Base-by-base conservation (phyloP, 2,888 invertebrate genomes). In the Sarcophaga carnaria region DNA sequence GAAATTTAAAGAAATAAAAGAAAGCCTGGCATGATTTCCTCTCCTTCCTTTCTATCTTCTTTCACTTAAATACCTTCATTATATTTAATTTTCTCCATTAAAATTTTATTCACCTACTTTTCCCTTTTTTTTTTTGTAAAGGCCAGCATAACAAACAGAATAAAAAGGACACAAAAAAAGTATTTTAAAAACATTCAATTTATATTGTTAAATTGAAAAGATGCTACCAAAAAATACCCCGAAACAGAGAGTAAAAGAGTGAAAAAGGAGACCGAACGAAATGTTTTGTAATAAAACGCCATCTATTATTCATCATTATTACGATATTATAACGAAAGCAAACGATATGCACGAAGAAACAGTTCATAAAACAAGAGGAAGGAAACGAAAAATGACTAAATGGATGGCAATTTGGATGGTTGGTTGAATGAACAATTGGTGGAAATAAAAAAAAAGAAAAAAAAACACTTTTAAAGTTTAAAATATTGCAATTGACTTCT, bases 211-310 rank as follows among this genome's bases (percentile, higher is more conserved):
- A 54, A 54, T 54, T 54, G 17, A 54, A 17, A 49, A 49, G 14
- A 49, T 14, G 49, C 12, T 4, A 14, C 14, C 49, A 49, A 49
- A 49, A 49, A 49, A 49, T 22, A 22, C 22, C 22, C 22, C 0
- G 49, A 49, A 11, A 12, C 14, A 54, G 17, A 17, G 11, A 14
- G 14, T 2, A 54, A 54, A 14, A 54, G 17, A 59, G n/a, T 17
- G 72, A 84, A 81, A 20, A 62, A 74, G 45, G 37, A 10, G 10
- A 10, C 8, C 37, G 2, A 37, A 6, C 1, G 8, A 37, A 37
- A 8, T 8, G 37, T 37, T 86, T 83, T 83, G 80, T 86, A 78
- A 87, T 81, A 83, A 81, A 81, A 81, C 81, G 71, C 75, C 83
- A 84, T 78, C 83, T 75, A 87, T 87, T 83, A 83, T 71, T 87